Evolutionary conservation across 1,140 invertebrate species (phyloP).

Genomic region (Diploscapter pachys): DNA sequence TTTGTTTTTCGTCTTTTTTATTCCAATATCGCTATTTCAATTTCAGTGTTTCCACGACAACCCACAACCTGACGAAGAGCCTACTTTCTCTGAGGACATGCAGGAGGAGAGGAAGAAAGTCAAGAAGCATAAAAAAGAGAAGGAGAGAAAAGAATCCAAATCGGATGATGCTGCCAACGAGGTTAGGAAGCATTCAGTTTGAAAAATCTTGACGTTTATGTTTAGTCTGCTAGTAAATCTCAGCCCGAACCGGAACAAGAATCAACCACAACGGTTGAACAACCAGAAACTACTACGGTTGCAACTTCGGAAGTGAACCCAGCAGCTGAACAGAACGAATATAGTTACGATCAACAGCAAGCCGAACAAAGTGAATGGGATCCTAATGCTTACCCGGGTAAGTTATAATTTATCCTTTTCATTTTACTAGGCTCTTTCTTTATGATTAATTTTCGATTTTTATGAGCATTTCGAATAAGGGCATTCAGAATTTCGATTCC

Average conservation of each 20-base stretch:
- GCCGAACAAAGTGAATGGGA: constrained; percentile 13
- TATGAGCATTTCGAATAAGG: too few relatives aligned
- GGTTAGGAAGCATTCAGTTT: too few relatives aligned
- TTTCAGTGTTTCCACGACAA: constrained; percentile 20
- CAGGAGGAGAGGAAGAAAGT: constrained; percentile 31
- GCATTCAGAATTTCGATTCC: too few relatives aligned
- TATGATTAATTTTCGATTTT: too few relatives aligned
- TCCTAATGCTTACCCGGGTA: constrained; percentile 29
- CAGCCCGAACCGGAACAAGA: too few relatives aligned
- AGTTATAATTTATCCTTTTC: background rate
- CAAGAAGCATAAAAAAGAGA: background rate
- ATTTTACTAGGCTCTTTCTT: too few relatives aligned
- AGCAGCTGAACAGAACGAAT: background rate
- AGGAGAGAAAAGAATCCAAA: background rate
- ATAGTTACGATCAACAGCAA: constrained; percentile 6
- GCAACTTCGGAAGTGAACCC: background rate
- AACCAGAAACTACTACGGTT: background rate
- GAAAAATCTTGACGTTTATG: too few relatives aligned
- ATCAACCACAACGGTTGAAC: too few relatives aligned
- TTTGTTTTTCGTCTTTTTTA: too few relatives aligned
- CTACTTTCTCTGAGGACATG: constrained; percentile 35
- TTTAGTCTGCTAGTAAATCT: too few relatives aligned
- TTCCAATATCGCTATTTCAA: too few relatives aligned
- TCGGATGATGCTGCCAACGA: too few relatives aligned
- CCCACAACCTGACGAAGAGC: constrained; percentile 26